These are phyloP conservation scores for Drosophila insularis DNA, from an alignment of 1,140 invertebrate genomes.

Conservation along the genomic window DNA sequence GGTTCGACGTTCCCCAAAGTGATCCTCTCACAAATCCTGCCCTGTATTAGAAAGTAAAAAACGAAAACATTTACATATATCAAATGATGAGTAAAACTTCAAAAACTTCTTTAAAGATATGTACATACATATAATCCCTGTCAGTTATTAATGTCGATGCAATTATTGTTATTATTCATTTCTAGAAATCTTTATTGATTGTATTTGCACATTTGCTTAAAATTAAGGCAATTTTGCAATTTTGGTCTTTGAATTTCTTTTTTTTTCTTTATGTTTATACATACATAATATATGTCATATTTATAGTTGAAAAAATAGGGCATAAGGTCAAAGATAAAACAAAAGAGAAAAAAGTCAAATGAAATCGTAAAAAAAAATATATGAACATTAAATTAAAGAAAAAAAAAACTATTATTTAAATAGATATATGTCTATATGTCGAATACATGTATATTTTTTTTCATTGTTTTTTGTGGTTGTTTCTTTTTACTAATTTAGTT, in stretches of 20 bases:
- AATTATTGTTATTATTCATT: background rate
- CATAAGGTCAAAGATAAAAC: background rate
- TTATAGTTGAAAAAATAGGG: background rate
- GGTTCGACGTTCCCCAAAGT: too few species aligned
- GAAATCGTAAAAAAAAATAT: background rate
- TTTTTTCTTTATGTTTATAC: background rate
- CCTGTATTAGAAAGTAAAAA: too few species aligned
- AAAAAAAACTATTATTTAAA: background rate
- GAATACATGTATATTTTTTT: background rate
- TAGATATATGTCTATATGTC: background rate
- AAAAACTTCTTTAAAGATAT: too few species aligned
- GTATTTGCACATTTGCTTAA: conserved; percentile 15
- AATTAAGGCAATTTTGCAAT: conserved; percentile 38
- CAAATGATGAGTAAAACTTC: too few species aligned
- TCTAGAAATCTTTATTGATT: conserved; percentile 9
- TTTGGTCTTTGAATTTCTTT: conserved; percentile 25
- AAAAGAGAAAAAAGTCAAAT: background rate
- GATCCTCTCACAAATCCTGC: too few species aligned
- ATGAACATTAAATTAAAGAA: background rate
- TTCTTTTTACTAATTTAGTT: conserved; percentile 3
- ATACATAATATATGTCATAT: conserved; percentile 2
- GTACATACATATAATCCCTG: too few species aligned
- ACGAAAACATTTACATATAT: too few species aligned
- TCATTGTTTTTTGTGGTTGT: background rate
- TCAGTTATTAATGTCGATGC: background rate